Evolutionary conservation across 1,140 invertebrate genomes (phyloP).

Genomic region (Saccostrea cuccullata): DNA sequence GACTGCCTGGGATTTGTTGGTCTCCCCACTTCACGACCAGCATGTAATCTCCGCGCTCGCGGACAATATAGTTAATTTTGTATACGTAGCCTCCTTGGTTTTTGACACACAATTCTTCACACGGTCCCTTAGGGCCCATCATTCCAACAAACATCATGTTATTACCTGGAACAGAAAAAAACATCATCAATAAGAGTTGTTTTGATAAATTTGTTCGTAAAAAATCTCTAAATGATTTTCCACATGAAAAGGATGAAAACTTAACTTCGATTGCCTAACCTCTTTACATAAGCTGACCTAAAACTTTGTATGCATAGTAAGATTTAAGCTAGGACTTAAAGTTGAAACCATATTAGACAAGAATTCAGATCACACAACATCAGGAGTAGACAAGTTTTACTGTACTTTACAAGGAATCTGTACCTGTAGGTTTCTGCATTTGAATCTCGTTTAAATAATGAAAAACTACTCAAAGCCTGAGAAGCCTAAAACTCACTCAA

Average conservation of each 20-base stretch:
- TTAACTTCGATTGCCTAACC: no score
- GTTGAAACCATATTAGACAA: no score
- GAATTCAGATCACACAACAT: neutral
- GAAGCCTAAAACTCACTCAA: no score
- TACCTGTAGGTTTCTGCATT: no score
- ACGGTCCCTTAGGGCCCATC: constrained; percentile 91
- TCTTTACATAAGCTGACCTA: no score
- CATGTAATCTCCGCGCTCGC: constrained; percentile 95
- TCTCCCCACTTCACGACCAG: constrained; percentile 98
- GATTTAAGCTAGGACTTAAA: no score
- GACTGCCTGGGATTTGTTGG: constrained; percentile 97
- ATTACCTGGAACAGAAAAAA: constrained; percentile 64
- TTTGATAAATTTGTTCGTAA: no score
- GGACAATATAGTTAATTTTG: constrained; percentile 79
- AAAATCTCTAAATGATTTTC: no score
- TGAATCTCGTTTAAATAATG: no score
- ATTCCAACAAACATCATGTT: constrained; percentile 97
- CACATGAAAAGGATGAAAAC: no score
- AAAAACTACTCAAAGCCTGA: no score
- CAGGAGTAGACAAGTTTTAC: neutral
- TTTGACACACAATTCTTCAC: constrained; percentile 96
- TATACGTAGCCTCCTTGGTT: constrained; percentile 96
- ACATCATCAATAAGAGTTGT: neutral
- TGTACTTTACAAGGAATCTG: neutral
- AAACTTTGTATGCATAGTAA: no score